These are phyloP conservation scores for Trematomus loennbergii DNA, from an alignment of 2,113 vertebrate genomes.

Conservation along the genomic window DNA sequence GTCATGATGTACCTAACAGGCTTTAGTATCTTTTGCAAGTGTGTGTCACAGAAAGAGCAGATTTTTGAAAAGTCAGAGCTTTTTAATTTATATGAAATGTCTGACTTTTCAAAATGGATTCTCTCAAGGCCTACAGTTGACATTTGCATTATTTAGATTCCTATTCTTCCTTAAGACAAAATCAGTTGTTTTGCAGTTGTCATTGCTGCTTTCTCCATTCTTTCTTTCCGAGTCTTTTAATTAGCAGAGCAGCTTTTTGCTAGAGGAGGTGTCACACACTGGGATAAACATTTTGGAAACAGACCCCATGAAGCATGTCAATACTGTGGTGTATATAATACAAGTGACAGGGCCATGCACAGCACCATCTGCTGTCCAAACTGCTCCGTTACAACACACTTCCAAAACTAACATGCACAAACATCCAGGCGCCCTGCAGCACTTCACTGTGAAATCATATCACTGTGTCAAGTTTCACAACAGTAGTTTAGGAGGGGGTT, in stretches of 20 bases:
- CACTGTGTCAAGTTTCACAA: constrained; percentile 58
- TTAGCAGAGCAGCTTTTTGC: not conserved
- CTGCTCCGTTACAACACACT: constrained; percentile 56
- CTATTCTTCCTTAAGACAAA: not conserved
- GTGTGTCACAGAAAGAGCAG: not conserved
- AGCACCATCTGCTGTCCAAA: constrained; percentile 82
- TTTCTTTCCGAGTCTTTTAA: not conserved
- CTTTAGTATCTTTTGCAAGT: not conserved
- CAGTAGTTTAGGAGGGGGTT: constrained; percentile 35
- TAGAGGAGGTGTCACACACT: not conserved
- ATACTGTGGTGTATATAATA: not conserved
- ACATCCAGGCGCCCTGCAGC: constrained; percentile 38
- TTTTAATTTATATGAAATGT: not conserved
- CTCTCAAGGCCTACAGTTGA: not conserved
- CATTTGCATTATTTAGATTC: not conserved
- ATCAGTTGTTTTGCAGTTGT: not conserved
- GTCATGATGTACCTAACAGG: not conserved
- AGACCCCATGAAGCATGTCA: not conserved
- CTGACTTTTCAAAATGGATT: not conserved
- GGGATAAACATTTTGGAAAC: not conserved
- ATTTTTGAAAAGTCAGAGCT: not conserved
- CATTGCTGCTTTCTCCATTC: not conserved
- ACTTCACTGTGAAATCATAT: constrained; percentile 38
- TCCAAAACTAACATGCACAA: constrained; percentile 31
- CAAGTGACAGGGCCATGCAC: constrained; percentile 32